These are phyloP conservation scores for Noturus placidus DNA, from an alignment of 2,113 vertebrate species.

Conservation along the genomic window DNA sequence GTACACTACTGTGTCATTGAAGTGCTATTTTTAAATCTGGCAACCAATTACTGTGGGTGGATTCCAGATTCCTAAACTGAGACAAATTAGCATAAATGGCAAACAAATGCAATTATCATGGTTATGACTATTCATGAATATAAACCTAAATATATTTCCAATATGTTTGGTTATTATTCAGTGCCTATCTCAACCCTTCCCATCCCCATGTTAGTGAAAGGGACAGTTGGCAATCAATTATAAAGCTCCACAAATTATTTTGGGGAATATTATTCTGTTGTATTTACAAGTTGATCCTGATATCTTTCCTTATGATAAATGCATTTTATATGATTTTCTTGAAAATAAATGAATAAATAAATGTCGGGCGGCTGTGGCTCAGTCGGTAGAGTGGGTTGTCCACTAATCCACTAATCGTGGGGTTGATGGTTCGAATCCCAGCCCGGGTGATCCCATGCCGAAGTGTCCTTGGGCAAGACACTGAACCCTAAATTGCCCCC, in stretches of 20 bases:
- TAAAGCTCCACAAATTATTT: not conserved
- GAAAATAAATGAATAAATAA: not conserved
- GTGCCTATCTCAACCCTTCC: not conserved
- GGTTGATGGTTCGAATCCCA: too few species aligned
- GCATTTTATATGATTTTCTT: not conserved
- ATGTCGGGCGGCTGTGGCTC: too few species aligned
- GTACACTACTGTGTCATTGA: not conserved
- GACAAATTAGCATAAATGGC: not conserved
- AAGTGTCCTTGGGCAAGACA: too few species aligned
- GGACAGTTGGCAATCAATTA: not conserved
- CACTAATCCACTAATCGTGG: too few species aligned
- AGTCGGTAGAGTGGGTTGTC: too few species aligned
- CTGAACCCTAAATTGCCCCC: too few species aligned
- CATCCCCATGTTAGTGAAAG: not conserved
- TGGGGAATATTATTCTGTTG: not conserved
- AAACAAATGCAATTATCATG: not conserved
- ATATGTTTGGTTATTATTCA: not conserved
- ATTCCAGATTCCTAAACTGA: not conserved
- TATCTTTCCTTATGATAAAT: not conserved
- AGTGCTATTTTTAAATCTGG: not conserved
- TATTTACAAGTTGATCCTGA: not conserved
- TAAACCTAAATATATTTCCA: conserved; percentile 1
- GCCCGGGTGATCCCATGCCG: too few species aligned
- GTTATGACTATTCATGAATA: not conserved
- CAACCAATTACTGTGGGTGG: not conserved